Evolutionary conservation across 1,140 invertebrate genomes (phyloP), one percentile per base, ranked within the genome.

Genomic region (Lepidostoma basale): DNA sequence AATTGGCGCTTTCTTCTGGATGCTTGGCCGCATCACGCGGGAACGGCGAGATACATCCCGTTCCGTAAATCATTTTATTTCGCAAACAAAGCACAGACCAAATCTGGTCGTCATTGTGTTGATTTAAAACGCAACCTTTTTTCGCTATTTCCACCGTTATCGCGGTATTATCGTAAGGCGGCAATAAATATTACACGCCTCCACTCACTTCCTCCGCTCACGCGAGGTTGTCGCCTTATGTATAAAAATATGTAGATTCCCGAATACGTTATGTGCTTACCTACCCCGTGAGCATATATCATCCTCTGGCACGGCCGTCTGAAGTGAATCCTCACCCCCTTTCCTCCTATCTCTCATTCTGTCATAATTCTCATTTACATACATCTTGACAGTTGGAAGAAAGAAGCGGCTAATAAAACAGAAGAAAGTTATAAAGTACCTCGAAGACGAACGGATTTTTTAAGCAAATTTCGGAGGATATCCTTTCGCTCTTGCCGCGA

Each of bases 71-170:
- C 44, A 47, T n/a, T n/a, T n/a, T n/a, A 47, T 20, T 47, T 18
- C 23, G 10, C 44, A 47, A 47, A 47, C 20, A 47, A 47, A 47
- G 44, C 44, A 47, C 16, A 47, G 44, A 16, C 44, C 4, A 47
- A 47, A 47, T 20, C 44, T 47, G 44, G 20, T 47, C 20, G 44
- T 47, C 44, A 47, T 47, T 23, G 20, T 47, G 44, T 47, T 47
- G 44, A 20, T 47, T 47, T 47, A 47, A 47, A 47, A 47, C 44
- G 44, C 44, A 47, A 47, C 44, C 44, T 47, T 23, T 47, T 23
- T 47, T 47, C 16, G 20, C 44, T 47, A 47, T 47, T 47, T 47
- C 20, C n/a, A n/a, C n/a, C n/a, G n/a, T n/a, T n/a, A n/a, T n/a
- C n/a, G n/a, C 44, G 5, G 44, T 20, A 47, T 20, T 47, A 47